Base-by-base conservation (phyloP, 2,888 invertebrate species). In the Zootermopsis nevadensis region DNA sequence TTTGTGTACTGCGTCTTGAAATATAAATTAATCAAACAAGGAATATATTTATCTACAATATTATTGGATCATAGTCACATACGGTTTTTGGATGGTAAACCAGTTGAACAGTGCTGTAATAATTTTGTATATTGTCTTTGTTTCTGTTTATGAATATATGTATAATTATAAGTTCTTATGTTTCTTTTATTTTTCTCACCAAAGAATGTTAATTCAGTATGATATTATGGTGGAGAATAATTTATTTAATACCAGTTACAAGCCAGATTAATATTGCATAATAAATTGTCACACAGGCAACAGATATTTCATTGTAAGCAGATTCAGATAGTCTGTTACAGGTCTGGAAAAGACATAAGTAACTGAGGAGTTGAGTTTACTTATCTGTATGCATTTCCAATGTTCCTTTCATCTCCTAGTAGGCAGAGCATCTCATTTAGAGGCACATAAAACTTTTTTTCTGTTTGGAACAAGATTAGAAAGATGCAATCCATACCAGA, bases 261-360 rank as follows among this genome's bases (percentile, higher is more conserved):
- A 69, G 33, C 3, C 27, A 69, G 33, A 30, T 1, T 69, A 69
- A 33, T 69, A 69, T 69, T 69, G 69, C 33, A 33, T 33, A 69
- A 69, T 69, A 69, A 69, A 69, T 33, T 33, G 33, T 69, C 69
- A 69, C 69, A 69, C 69, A 69, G 33, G 33, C 69, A 69, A 69
- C 31, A 27, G 7, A 60, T 48, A 48, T 48, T 48, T 48, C 19
- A 48, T 42, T 42, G n/a, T 42, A 42, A 42, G 38, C 42, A 12
- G 42, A 42, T 42, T 8, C 10, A 15, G 15, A 42, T 15, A 42
- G 42, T 2, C 15, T 42, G 42, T 48, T 48, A 48, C 12, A 15
- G 15, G 42, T 15, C 42, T 48, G 12, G 8, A 48, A 48, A 19
- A 4, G 19, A n/a, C 38, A 48, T 19, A 48, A 48, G 4, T 48